These are phyloP conservation scores for Globodera ellingtonae DNA, from an alignment of 1,140 invertebrate genomes.

Conservation along the genomic window DNA sequence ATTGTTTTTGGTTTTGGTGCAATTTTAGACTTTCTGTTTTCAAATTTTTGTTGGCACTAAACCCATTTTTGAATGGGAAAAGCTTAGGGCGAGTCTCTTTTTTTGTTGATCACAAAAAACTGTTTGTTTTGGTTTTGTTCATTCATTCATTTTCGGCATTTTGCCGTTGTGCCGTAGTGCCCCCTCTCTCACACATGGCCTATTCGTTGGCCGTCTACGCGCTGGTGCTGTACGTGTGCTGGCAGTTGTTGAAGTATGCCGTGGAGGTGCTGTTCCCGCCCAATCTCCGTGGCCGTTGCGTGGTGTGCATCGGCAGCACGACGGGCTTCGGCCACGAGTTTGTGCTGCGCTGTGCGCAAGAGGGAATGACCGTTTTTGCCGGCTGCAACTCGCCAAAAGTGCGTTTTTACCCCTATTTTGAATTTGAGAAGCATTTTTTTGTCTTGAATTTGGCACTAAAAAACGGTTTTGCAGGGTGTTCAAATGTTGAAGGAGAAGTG, in stretches of 20 bases:
- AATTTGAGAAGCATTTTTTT: too few relatives aligned
- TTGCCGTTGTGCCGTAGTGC: background rate
- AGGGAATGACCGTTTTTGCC: constrained; percentile 27
- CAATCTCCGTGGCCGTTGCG: constrained; percentile 15
- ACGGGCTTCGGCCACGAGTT: constrained; percentile 27
- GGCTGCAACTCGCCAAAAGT: constrained; percentile 28
- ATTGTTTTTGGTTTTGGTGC: too few relatives aligned
- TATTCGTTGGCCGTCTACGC: background rate
- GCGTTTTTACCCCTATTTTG: too few relatives aligned
- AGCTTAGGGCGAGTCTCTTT: too few relatives aligned
- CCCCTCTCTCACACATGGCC: background rate
- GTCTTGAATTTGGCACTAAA: background rate
- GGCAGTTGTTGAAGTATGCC: background rate
- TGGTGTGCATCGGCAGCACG: constrained; percentile 16
- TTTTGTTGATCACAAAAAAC: too few relatives aligned
- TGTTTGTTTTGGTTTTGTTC: too few relatives aligned
- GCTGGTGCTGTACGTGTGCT: background rate
- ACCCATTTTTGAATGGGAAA: too few relatives aligned
- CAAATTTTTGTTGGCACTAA: too few relatives aligned
- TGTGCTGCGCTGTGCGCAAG: constrained; percentile 17
- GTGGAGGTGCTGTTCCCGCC: constrained; percentile 15
- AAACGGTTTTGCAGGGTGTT: constrained; percentile 3
- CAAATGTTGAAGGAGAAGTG: constrained; percentile 15
- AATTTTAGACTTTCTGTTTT: too few relatives aligned
- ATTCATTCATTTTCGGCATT: background rate